phyloP scores from a whole-genome alignment of 2,113 vertebrate species.

The Candoia aspera region DNA sequence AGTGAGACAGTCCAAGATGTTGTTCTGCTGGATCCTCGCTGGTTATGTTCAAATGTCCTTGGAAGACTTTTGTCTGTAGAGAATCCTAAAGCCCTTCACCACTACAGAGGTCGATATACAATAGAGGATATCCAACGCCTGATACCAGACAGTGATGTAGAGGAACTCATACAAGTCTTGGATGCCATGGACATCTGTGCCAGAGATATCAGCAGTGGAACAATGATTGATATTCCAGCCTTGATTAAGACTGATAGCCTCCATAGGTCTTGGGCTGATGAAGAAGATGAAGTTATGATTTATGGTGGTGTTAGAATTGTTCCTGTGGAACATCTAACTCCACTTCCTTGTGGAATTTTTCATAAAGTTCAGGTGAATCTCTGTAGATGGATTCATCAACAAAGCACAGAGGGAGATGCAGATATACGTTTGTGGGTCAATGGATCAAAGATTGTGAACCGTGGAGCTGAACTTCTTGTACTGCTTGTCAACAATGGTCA shows the following conservation, averaged over 20 bases:
- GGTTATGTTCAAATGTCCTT: slow-evolving; percentile 90
- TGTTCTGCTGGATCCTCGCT: slow-evolving; percentile 94
- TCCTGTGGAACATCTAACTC: slow-evolving; percentile 92
- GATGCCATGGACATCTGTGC: slow-evolving; percentile 98
- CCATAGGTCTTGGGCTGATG: slow-evolving; percentile 93
- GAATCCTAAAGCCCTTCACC: slow-evolving; percentile 94
- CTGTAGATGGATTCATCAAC: slow-evolving; percentile 95
- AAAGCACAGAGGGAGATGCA: slow-evolving; percentile 84
- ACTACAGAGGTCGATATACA: slow-evolving; percentile 95
- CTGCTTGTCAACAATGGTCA: slow-evolving; percentile 97
- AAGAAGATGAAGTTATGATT: slow-evolving; percentile 87
- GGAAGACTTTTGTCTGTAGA: slow-evolving; percentile 91
- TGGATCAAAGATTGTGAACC: slow-evolving; percentile 87
- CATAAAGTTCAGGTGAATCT: slow-evolving; percentile 98
- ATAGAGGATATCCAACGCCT: slow-evolving; percentile 92
- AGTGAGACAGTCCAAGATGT: slow-evolving; percentile 98
- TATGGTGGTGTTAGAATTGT: slow-evolving; percentile 93
- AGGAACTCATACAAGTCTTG: slow-evolving; percentile 94
- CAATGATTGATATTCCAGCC: slow-evolving; percentile 96
- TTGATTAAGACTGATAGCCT: slow-evolving; percentile 94
- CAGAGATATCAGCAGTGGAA: slow-evolving; percentile 86
- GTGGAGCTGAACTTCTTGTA: slow-evolving; percentile 87
- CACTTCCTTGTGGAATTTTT: slow-evolving; percentile 95
- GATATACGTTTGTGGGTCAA: slow-evolving; percentile 94
- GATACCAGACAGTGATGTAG: slow-evolving; percentile 90